Percentiles rank a stretch among this genome's conserved stretches.
phyloP scores from a whole-genome alignment of 2,113 vertebrate genomes.

The Urocolius indicus region DNA sequence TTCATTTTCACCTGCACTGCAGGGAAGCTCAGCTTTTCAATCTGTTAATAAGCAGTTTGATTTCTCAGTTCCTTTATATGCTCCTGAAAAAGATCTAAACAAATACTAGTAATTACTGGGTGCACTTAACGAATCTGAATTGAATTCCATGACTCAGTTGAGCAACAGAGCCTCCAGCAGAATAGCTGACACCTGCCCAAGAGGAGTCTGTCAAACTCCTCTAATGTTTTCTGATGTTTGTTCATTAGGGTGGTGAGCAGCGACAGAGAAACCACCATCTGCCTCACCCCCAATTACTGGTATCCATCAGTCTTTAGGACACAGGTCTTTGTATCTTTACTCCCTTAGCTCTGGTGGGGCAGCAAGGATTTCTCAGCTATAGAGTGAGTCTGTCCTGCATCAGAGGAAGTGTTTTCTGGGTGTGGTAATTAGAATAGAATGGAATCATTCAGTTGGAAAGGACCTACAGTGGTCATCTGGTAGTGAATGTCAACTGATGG shows the following conservation, averaged over 20 bases:
- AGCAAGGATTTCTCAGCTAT: fast-evolving
- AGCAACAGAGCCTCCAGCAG: slow-evolving; percentile 6
- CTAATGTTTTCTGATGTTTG: neutral
- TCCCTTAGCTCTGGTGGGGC: neutral
- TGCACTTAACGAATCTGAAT: neutral
- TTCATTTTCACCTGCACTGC: neutral
- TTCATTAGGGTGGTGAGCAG: neutral
- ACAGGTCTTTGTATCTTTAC: neutral
- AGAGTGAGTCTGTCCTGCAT: neutral
- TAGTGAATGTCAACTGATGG: neutral
- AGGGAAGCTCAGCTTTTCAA: neutral
- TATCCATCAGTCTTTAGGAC: neutral
- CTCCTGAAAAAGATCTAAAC: slow-evolving; percentile 31
- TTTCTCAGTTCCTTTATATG: neutral
- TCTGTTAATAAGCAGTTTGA: slow-evolving; percentile 15
- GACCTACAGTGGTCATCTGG: neutral
- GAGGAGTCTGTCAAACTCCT: neutral
- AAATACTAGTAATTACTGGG: slow-evolving; percentile 5
- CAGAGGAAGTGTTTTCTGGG: neutral
- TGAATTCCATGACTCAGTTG: slow-evolving; percentile 5
- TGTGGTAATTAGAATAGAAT: neutral
- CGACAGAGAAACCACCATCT: neutral
- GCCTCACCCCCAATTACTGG: neutral
- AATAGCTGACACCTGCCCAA: neutral
- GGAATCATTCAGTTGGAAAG: neutral